Base-by-base conservation (phyloP, 2,888 invertebrate species). In the Micoletzkya japonica region DNA sequence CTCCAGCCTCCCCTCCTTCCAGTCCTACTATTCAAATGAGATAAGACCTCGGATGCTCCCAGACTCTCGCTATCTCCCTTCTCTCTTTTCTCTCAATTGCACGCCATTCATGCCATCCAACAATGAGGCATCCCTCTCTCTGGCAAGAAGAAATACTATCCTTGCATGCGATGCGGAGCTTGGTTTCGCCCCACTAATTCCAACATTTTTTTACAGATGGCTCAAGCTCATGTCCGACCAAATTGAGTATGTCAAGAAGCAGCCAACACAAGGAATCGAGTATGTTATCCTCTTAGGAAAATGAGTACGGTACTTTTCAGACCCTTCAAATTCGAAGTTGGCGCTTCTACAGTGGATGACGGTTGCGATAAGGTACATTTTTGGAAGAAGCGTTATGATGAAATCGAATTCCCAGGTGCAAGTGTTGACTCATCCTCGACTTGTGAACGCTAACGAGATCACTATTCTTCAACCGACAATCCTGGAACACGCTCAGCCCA, bases 401-500 rank as follows among this genome's bases (percentile, higher is more conserved):
- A 56, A 24, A 56, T 56, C 24, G 7, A 20, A 56, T 10, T 56
- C n/a, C 10, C 49, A 73, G 50, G 82, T 84, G 39, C 80, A 85
- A 63, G 81, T 85, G 34, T 63, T 81, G 37, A 85, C 82, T 56
- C 84, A 84, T 77, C 84, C 84, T 10, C 72, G 81, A 2, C 76
- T 84, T 2, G 84, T 84, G 26, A 80, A 79, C 57, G 81, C 84
- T 32, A 81, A 77, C 63, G 84, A 84, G 72, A 85, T 84, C 60
- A 78, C 78, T 17, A 73, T 84, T 56, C 80, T 80, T 70, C 83
- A 84, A 67, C 84, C 84, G 34, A 84, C 81, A 17, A 76, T 86
- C n/a, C 79, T 86, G 37, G 84, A 84, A 49, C 83, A 86, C 70
- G 86, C 87, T 0, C 82, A 86, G 72, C 86, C 87, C 6, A 85